Evolutionary conservation across 1,140 invertebrate genomes (phyloP).

Genomic region (Maniola jurtina): DNA sequence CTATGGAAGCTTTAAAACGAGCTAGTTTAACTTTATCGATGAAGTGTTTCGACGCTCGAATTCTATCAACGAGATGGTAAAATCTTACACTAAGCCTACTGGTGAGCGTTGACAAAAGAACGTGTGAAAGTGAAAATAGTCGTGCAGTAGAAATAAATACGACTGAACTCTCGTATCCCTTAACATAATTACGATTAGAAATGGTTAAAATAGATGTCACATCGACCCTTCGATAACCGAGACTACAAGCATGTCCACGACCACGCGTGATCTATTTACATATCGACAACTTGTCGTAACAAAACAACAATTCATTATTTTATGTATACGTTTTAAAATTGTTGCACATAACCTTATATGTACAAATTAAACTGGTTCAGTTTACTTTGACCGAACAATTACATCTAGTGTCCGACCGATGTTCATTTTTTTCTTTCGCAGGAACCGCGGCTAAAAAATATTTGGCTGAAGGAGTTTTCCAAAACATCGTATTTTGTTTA

Average conservation of each 20-base stretch:
- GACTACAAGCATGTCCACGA: conserved; percentile 60
- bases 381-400: conserved; percentile 45
- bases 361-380: conserved; percentile 66
- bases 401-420: conserved; percentile 9
- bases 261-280: conserved; percentile 73
- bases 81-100: background rate
- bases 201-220: conserved; percentile 50
- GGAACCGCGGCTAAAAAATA: background rate
- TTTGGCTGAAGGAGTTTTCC: background rate
- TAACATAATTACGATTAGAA: conserved; percentile 41
- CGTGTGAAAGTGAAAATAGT: conserved; percentile 70
- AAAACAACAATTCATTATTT: conserved; percentile 70
- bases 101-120: conserved; percentile 63
- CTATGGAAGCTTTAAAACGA: too few relatives aligned
- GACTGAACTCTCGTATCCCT: conserved; percentile 41
- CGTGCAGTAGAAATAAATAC: conserved; percentile 56
- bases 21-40: too few relatives aligned
- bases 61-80: too few relatives aligned
- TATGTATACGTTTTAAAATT: conserved; percentile 63
- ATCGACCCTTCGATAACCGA: conserved; percentile 47
- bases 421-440: too few relatives aligned
- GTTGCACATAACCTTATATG: conserved; percentile 63
- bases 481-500: background rate
- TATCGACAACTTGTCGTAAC: conserved; percentile 74
- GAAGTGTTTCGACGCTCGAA: too few relatives aligned